A percentile compares a stretch with the other conserved stretches of the same genome.
Evolutionary conservation across 2,113 vertebrate species (phyloP).

Genomic region (Canis aureus): DNA sequence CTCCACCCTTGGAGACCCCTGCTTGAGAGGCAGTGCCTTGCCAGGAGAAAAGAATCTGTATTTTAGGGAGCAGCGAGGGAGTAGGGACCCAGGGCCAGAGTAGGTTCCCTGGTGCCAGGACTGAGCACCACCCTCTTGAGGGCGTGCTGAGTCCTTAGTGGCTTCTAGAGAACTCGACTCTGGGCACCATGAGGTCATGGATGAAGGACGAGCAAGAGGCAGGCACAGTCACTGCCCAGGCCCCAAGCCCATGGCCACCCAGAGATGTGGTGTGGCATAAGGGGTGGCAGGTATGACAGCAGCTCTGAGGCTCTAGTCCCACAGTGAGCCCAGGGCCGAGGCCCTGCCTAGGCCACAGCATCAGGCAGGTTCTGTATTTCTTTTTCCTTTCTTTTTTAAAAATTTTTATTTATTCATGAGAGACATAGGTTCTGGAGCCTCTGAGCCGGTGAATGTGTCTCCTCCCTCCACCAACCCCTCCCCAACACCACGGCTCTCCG

Average conservation of each 20-base stretch:
- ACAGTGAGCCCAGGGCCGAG: no score
- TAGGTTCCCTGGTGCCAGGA: background rate
- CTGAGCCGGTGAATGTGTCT: background rate
- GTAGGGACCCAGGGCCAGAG: rapidly evolving
- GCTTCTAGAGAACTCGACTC: background rate
- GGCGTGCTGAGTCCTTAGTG: background rate
- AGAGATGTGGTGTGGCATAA: background rate
- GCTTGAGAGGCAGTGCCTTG: background rate
- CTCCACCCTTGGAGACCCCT: background rate
- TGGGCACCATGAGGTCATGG: background rate
- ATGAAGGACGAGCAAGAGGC: background rate
- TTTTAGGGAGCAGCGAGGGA: no score
- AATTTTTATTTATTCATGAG: no score
- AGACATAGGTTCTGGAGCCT: background rate
- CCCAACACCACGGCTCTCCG: no score
- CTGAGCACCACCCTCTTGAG: background rate
- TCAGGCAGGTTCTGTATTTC: background rate
- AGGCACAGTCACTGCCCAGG: background rate
- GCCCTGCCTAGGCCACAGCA: background rate
- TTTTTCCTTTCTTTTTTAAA: no score
- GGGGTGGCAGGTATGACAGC: background rate
- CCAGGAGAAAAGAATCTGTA: background rate
- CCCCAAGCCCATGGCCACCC: background rate
- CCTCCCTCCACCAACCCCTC: background rate
- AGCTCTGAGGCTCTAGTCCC: background rate